Base-by-base conservation (phyloP, 2,888 invertebrate species). In the Dasypogon diadema region DNA sequence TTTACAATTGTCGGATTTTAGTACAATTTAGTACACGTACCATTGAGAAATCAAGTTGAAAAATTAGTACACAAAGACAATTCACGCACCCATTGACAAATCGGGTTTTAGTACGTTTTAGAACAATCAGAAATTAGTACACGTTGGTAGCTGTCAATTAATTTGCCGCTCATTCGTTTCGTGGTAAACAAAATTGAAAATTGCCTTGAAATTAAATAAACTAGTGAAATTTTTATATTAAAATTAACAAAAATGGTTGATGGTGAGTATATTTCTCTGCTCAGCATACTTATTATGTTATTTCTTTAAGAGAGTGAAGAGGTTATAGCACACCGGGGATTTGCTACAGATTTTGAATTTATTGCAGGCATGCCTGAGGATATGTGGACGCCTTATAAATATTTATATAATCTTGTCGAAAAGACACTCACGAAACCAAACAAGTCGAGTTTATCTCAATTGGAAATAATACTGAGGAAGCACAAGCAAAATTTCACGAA, bases 401-500 rank as follows among this genome's bases (percentile, higher is more conserved):
- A 93, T 82, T 85, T 95, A 46, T 90, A 92, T 78, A 88, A 87
- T 26, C 88, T 91, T 60, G 91, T 94, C 48, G 92, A 92, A 81
- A 89, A 89, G 75, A 90, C 92, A 80, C 87, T 94, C 34, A 88
- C 89, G 5, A 88, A 89, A 68, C 89, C 91, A 30, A 87, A 89
- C 2, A 90, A 90, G 82, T 89, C 90, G 18, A 90, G 91, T 77
- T 79, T 82, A 18, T 75, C 83, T 0, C 84, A 83, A 4, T 90
- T 96, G 81, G 96, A 96, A 85, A 89, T 92, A 60, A 89, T 90
- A 10, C 86, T 97, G 18, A 88, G 92, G 74, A 91, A 92, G 82
- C 93, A 96, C 82, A 94, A 95, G 83, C 94, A 95, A 81, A 94
- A 93, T 83, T 97, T 98, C 83, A 88, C 94, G 18, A 91, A 93